Base-by-base conservation (phyloP, 1,140 invertebrate species). In the Ceratitis capitata region DNA sequence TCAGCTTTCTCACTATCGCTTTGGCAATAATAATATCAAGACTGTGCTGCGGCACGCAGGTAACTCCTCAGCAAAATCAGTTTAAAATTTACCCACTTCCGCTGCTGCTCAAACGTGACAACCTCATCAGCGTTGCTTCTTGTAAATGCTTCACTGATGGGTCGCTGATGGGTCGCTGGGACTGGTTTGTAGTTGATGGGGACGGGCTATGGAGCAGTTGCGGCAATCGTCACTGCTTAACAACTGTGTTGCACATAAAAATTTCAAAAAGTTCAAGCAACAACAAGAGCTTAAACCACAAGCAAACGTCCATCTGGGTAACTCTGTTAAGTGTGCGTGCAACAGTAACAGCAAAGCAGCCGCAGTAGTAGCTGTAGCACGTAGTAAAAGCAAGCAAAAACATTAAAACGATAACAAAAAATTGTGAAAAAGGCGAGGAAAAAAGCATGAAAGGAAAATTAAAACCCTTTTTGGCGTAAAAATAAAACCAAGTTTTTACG, bases 11-110 rank as follows among this genome's bases (percentile, higher is more conserved):
- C 61, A 64, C 61, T 35, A 69, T 35, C 61, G 32, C 14, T n/a
- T 3, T 19, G 61, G 16, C 61, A 7, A 78, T 78, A 7, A 78
- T 78, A 78, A 78, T 45, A 26, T 45, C 64, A 42, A 42, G n/a
- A 29, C 19, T 26, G n/a, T 29, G 32, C 16, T 45, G 39, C 32
- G 23, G 7, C 39, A 45, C 39, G 35, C 69, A 78, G 69, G 19
- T 69, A 69, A 39, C 61, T 47, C 23, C 19, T 78, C n/a, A n/a
- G 39, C 69, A 53, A 83, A 83, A 83, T 83, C 82, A 83, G 82
- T 83, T 83, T 83, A 83, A 83, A 83, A 53, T 83, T 49, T 83
- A 83, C 82, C 82, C 26, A 53, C 82, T 83, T 83, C 82, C 82
- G 47, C 12, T 51, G 82, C 26, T 51, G 42, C 82, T 49, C 47